Percentiles rank a stretch among this genome's conserved stretches.
These are phyloP conservation scores for Halisarca cf. caerulea DNA, from an alignment of 37 sponge, comb jelly and placozoan species.

Conservation along the genomic window DNA sequence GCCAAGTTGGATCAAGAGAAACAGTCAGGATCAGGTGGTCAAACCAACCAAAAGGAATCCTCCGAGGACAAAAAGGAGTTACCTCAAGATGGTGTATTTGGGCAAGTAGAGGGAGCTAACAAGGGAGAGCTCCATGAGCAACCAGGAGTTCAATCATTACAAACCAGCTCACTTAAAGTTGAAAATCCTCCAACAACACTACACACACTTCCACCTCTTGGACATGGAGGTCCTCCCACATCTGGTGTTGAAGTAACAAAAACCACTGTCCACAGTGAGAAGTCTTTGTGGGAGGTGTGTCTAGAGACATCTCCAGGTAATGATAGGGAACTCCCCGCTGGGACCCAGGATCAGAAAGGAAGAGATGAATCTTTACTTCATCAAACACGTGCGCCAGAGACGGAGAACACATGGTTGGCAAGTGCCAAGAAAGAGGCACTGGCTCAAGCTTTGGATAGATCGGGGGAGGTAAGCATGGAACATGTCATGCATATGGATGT, in stretches of 20 bases:
- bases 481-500: not conserved
- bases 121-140: too few species aligned
- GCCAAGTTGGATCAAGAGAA: not conserved
- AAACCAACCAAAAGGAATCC: not conserved
- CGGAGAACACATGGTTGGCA: slow-evolving; percentile 45
- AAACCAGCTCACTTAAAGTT: too few species aligned
- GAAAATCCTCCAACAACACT: too few species aligned
- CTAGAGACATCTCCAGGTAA: not conserved
- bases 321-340: not conserved
- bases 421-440: slow-evolving; percentile 47
- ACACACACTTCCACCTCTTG: too few species aligned
- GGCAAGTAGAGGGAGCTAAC: not conserved
- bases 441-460: not conserved
- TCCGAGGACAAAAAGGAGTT: too few species aligned
- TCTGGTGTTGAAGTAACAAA: too few species aligned
- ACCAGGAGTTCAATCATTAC: too few species aligned
- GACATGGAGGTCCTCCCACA: too few species aligned
- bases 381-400: not conserved
- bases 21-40: not conserved
- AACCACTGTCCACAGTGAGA: too few species aligned
- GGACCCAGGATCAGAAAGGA: not conserved
- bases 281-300: too few species aligned
- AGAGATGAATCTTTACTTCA: too few species aligned
- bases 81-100: not conserved
- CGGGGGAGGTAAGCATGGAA: not conserved